phyloP scores from a whole-genome alignment of 2,113 vertebrate genomes.

The Vicugna pacos region DNA sequence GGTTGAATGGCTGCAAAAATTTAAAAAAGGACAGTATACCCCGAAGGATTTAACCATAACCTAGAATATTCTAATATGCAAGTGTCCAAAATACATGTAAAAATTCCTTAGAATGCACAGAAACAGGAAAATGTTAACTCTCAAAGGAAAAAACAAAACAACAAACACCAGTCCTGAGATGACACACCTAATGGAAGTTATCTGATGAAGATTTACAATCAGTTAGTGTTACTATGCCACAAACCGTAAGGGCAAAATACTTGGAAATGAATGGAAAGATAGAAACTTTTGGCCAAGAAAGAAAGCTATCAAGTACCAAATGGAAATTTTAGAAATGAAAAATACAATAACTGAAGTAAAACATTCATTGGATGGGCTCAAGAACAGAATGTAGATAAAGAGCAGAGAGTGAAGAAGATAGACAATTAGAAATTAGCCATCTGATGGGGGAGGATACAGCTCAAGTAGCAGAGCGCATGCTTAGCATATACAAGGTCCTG shows the following conservation, averaged over 20 bases:
- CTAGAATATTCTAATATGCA: background rate
- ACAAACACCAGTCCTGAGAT: background rate
- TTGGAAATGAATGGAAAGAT: background rate
- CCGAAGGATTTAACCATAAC: background rate
- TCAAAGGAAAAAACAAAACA: background rate
- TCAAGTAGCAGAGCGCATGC: too few relatives aligned
- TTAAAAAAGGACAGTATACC: background rate
- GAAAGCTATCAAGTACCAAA: background rate
- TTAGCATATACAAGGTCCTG: too few relatives aligned
- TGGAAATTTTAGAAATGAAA: constrained; percentile 44
- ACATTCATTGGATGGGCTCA: background rate
- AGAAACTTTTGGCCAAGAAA: background rate
- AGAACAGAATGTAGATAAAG: background rate
- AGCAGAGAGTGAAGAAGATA: background rate
- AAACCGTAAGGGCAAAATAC: background rate
- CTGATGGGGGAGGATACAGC: too few relatives aligned
- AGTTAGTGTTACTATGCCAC: background rate
- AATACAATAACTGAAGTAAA: background rate
- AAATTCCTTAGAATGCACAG: background rate
- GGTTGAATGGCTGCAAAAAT: background rate
- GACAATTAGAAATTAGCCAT: background rate
- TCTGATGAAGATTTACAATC: background rate
- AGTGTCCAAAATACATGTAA: background rate
- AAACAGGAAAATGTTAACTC: background rate
- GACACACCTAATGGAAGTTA: background rate